These are phyloP conservation scores for Stenolophus ochropezus DNA, from an alignment of 2,888 invertebrate genomes.

Conservation along the genomic window DNA sequence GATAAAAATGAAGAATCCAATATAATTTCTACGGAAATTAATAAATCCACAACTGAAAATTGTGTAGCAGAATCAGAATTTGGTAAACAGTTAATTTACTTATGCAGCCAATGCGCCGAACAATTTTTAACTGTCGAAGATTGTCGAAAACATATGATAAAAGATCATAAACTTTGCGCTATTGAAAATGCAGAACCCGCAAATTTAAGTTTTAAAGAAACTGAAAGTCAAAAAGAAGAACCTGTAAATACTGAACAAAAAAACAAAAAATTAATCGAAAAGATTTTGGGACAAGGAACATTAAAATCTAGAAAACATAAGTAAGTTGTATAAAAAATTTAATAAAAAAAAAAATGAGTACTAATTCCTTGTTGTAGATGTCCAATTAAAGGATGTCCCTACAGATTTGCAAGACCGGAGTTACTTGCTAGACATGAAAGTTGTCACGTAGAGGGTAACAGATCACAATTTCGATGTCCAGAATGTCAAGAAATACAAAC, in stretches of 20 bases:
- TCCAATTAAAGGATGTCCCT: conserved; percentile 74
- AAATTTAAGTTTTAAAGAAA: conserved; percentile 58
- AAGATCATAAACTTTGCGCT: conserved; percentile 67
- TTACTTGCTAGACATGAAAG: conserved; percentile 74
- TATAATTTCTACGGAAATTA: background rate
- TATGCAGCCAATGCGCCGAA: conserved; percentile 75
- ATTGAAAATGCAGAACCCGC: conserved; percentile 54
- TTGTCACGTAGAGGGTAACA: conserved; percentile 73
- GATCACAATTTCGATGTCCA: conserved; percentile 74
- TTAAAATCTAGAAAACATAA: conserved; percentile 45
- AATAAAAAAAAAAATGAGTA: too few relatives aligned
- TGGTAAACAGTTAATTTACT: conserved; percentile 67
- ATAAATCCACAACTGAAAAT: too few relatives aligned
- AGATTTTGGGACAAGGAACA: conserved; percentile 44
- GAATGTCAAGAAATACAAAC: conserved; percentile 75
- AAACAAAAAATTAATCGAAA: conserved; percentile 45
- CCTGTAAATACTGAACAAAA: conserved; percentile 5
- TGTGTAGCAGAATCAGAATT: background rate
- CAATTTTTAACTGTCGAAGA: conserved; percentile 73
- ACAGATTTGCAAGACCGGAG: conserved; percentile 74
- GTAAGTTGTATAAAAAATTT: conserved; percentile 38
- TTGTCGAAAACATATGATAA: conserved; percentile 75
- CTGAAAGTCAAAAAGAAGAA: conserved; percentile 48
- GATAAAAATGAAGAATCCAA: conserved; percentile 8
- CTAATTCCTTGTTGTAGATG: conserved; percentile 74